Evolutionary conservation across 2,797 vertebrate genomes (phyloP).

Genomic region (Mareca penelope): DNA sequence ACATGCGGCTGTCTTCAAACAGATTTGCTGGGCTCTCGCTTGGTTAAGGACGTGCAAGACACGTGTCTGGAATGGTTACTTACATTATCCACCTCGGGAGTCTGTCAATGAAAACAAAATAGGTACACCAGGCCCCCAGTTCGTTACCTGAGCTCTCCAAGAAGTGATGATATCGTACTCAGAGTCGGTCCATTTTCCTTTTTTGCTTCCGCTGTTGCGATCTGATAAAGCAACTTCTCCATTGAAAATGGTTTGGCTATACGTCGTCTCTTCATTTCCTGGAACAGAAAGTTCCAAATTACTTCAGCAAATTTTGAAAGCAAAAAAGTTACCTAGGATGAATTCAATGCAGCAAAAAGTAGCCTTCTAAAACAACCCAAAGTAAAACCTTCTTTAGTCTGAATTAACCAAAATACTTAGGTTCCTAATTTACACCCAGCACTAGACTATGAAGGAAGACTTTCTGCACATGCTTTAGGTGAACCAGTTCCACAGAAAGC

Average conservation of each 20-base stretch:
- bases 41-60: background rate
- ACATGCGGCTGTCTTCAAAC: background rate
- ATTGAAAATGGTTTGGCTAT: constrained; percentile 99
- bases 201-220: constrained; percentile 95
- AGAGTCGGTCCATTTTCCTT: constrained; percentile 94
- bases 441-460: background rate
- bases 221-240: constrained; percentile 99
- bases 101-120: constrained; percentile 42
- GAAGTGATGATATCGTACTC: constrained; percentile 92
- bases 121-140: background rate
- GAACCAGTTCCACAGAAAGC: background rate
- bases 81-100: background rate
- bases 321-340: background rate
- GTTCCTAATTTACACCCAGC: background rate
- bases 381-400: background rate
- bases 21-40: background rate
- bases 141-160: constrained; percentile 96
- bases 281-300: constrained; percentile 20
- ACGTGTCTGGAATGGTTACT: background rate
- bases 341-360: background rate
- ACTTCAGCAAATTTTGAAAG: background rate
- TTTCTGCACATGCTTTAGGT: background rate
- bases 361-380: background rate
- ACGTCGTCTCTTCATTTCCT: constrained; percentile 96
- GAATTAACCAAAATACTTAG: background rate